Evolutionary conservation across 1,140 invertebrate species (phyloP), one percentile per base, ranked within the genome.

Genomic region (Yoshiicerus persimilis): DNA sequence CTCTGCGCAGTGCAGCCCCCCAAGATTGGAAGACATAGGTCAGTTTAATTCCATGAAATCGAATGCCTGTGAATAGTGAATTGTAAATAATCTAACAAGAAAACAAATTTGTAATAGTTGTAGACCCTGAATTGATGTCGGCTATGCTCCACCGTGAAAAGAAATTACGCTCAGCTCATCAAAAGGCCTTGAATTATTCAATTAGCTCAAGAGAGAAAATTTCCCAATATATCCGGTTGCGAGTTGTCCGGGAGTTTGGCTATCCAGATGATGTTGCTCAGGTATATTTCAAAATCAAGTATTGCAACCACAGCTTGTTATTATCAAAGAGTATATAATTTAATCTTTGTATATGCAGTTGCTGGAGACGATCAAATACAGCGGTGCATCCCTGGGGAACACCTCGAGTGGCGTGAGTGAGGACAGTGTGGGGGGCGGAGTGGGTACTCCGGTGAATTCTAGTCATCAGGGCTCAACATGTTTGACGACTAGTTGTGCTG

Each of bases 191-290:
- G 25, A 90, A 75, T 75, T 86, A 86, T 36, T 75, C 86, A 10
- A 38, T 88, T 83, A 32, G 75, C 32, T 87, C 89, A 9, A 62
- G 87, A 32, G 86, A 88, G 75, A 83, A 83, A 16, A 86, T 88
- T 27, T 77, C 86, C 25, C 41, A 96, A 91, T 95, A 96, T 93
- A 95, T 98, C 38, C 95, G 97, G 70, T 92, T 99, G 87, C 94
- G 97, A 8, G 97, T 98, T 1, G 97, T 98, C 0, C 94, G 98
- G 41, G 98, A 99, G 92, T 98, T 98, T 92, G 98, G 98, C 92
- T 94, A 98, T 56, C 98, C 98, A 0, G 98, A 99, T 92, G 94
- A 96, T 10, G 97, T 98, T 13, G 96, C 97, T 0, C 96, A 98
- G 92, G 94, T 97, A 87, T 41, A 38, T 30, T 32, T 16, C 30